Conservation (phyloP, 2,113 vertebrate species). For the Noturus placidus region DNA sequence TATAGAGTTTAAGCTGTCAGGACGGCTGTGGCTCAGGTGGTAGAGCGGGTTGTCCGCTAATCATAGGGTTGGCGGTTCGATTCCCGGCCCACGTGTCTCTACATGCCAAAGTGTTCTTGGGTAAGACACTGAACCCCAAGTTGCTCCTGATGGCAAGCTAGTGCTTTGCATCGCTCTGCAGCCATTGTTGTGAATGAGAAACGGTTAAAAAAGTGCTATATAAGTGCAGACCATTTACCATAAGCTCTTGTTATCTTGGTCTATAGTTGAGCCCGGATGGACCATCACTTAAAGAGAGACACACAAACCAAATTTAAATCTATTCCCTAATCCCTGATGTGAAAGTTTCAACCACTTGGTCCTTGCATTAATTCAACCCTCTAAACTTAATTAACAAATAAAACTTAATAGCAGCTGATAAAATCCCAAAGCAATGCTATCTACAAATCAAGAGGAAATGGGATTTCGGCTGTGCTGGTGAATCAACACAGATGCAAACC, state of each 20-base stretch:
- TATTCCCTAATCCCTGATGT: slow-evolving; percentile 39
- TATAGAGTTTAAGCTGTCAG: slow-evolving; percentile 16
- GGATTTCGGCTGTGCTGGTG: slow-evolving; percentile 46
- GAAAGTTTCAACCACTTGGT: slow-evolving; percentile 3
- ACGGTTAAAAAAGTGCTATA: no score
- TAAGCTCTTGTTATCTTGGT: slow-evolving; percentile 46
- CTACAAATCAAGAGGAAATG: slow-evolving; percentile 33
- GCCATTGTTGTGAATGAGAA: no score
- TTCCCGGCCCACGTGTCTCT: no score
- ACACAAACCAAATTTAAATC: slow-evolving; percentile 53
- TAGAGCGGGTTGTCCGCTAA: no score
- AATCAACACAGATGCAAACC: slow-evolving; percentile 52
- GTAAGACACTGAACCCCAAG: no score
- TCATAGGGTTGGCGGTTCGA: no score
- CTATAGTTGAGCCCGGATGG: slow-evolving; percentile 13
- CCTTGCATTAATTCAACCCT: slow-evolving; percentile 46
- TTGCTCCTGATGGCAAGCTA: no score
- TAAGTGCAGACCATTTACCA: no score
- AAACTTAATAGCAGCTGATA: slow-evolving; percentile 7
- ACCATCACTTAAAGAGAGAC: slow-evolving; percentile 50
- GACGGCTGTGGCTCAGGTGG: no score
- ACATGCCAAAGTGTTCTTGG: no score
- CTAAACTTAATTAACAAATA: slow-evolving; percentile 32
- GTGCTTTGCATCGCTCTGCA: no score
- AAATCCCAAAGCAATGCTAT: slow-evolving; percentile 18